phyloP scores from a whole-genome alignment of 2,113 vertebrate species.

The Solea solea region DNA sequence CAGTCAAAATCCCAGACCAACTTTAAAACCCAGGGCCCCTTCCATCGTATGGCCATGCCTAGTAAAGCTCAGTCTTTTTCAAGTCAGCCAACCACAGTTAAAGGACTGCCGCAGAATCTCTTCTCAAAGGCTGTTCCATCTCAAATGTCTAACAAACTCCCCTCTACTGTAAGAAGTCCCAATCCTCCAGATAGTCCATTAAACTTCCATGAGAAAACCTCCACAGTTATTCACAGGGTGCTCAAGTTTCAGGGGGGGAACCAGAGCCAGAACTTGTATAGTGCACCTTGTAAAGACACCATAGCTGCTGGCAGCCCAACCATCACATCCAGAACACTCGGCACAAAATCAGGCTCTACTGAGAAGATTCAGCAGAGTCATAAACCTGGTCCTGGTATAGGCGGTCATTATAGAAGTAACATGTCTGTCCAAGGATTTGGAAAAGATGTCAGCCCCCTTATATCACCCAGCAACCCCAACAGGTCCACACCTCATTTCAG shows the following conservation, averaged over 20 bases:
- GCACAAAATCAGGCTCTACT: conserved; percentile 36
- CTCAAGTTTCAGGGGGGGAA: conserved; percentile 75
- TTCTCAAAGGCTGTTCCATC: conserved; percentile 65
- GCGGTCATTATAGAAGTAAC: conserved; percentile 50
- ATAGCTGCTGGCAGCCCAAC: conserved; percentile 49
- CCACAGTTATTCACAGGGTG: conserved; percentile 76
- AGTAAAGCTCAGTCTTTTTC: conserved; percentile 65
- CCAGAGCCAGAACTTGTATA: conserved; percentile 70
- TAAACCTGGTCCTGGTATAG: conserved; percentile 29
- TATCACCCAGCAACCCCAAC: conserved; percentile 39
- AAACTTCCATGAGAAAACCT: conserved; percentile 73
- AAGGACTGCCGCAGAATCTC: conserved; percentile 56
- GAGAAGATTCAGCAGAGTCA: conserved; percentile 57
- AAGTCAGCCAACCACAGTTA: conserved; percentile 56
- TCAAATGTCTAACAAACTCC: conserved; percentile 66
- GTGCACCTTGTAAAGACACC: conserved; percentile 67
- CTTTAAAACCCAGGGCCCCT: conserved; percentile 70
- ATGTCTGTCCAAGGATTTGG: conserved; percentile 50
- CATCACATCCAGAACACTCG: conserved; percentile 31
- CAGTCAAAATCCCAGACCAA: conserved; percentile 66
- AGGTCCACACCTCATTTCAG: conserved; percentile 56
- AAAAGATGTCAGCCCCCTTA: conserved; percentile 51
- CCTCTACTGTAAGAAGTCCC: conserved; percentile 54
- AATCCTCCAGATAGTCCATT: conserved; percentile 68
- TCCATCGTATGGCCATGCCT: conserved; percentile 69